Conservation (phyloP, 2,113 vertebrate species). For the Delphinapterus leucas region DNA sequence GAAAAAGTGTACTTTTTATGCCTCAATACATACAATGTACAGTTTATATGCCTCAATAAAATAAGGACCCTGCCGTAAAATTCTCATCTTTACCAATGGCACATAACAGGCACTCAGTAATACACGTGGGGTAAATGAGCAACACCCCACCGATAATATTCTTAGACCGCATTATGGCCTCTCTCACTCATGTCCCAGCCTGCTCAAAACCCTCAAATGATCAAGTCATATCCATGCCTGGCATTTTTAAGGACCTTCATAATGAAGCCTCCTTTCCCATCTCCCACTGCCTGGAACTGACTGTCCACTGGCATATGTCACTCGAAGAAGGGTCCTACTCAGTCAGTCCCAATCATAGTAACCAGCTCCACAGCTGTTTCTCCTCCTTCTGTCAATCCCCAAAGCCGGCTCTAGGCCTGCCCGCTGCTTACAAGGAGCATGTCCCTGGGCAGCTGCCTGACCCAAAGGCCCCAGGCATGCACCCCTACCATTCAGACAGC, state of each 20-base stretch:
- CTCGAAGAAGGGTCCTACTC: background rate
- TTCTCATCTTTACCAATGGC: background rate
- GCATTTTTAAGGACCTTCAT: background rate
- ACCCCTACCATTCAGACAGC: background rate
- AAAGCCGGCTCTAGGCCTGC: background rate
- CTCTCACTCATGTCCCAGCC: background rate
- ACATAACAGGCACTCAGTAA: background rate
- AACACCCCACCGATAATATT: background rate
- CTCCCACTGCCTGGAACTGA: background rate
- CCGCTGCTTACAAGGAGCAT: background rate
- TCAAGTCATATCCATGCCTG: background rate
- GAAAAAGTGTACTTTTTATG: background rate
- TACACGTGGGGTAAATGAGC: background rate
- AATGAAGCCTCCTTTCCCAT: slow-evolving; percentile 4
- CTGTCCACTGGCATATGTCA: background rate
- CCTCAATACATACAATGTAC: background rate
- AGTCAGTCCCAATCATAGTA: background rate
- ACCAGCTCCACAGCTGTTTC: background rate
- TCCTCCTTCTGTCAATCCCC: background rate
- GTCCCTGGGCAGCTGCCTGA: background rate
- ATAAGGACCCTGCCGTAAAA: background rate
- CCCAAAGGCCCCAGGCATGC: background rate
- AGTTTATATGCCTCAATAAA: slow-evolving; percentile 31
- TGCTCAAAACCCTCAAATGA: slow-evolving; percentile 10
- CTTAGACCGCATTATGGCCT: slow-evolving; percentile 14